Conservation (phyloP, 2,888 invertebrate genomes). For the Harmothoe impar region DNA sequence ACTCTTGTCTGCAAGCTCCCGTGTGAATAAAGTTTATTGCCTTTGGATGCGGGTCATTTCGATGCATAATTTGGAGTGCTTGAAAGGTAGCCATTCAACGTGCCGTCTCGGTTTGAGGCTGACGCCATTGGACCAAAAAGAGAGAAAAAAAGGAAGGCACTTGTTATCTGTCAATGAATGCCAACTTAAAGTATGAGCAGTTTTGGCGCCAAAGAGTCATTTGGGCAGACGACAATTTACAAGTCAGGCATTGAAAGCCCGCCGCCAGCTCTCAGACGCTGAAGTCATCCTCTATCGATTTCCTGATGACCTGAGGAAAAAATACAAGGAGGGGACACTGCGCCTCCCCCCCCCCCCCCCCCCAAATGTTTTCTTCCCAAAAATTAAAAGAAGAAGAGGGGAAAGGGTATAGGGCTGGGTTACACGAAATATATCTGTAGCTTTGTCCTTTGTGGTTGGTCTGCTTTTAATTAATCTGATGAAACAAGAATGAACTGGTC, state of each 20-base stretch:
- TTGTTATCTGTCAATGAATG: neutral
- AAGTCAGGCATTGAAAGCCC: neutral
- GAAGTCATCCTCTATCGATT: conserved; percentile 32
- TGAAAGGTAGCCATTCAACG: neutral
- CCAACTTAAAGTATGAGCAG: neutral
- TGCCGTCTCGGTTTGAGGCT: neutral
- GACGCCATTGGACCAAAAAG: neutral
- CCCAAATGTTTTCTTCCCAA: neutral
- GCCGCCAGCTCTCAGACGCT: neutral
- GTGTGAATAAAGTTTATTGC: neutral
- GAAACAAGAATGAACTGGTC: conserved; percentile 55
- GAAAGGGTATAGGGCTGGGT: neutral
- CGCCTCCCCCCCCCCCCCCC: no score
- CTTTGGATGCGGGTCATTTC: neutral
- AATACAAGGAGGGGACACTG: neutral
- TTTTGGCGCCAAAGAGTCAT: neutral
- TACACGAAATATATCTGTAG: conserved; percentile 19
- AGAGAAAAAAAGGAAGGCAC: neutral
- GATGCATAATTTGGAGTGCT: neutral
- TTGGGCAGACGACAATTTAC: conserved; percentile 21
- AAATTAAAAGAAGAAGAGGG: neutral
- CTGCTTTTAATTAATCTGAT: conserved; percentile 37
- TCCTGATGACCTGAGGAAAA: neutral
- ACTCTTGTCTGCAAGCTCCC: neutral
- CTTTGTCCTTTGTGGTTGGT: neutral